These are phyloP conservation scores for Junonia oenone DNA, from an alignment of 2,888 invertebrate genomes.

Conservation along the genomic window DNA sequence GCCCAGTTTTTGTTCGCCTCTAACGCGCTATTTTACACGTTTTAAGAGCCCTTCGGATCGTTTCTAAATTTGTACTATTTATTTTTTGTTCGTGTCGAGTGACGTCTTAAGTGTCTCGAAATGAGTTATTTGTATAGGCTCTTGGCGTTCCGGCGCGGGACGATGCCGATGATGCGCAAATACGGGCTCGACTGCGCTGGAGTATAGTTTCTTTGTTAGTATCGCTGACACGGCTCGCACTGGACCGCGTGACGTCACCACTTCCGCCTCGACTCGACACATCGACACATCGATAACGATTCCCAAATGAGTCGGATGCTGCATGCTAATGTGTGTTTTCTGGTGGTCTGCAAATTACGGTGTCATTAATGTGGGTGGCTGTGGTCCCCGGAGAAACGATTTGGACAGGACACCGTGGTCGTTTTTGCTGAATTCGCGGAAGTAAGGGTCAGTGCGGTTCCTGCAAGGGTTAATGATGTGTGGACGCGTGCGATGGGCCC, in stretches of 20 bases:
- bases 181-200: slow-evolving; percentile 27
- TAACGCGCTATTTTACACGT: slow-evolving; percentile 63
- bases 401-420: background rate
- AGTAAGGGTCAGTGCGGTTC: background rate
- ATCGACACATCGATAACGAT: background rate
- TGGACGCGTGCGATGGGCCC: background rate
- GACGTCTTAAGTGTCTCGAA: slow-evolving; percentile 66
- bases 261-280: background rate
- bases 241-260: background rate
- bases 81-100: slow-evolving; percentile 60
- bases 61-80: slow-evolving; percentile 58
- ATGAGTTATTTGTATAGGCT: slow-evolving; percentile 69
- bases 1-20: slow-evolving; percentile 28
- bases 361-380: background rate
- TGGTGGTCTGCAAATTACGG: background rate
- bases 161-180: slow-evolving; percentile 43
- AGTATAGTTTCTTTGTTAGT: slow-evolving; percentile 1
- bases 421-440: background rate
- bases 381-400: background rate
- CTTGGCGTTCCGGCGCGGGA: slow-evolving; percentile 44
- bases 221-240: background rate
- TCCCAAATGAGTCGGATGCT: slow-evolving; percentile 8
- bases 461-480: background rate
- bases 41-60: slow-evolving; percentile 52
- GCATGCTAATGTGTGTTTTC: background rate